Evolutionary conservation across 2,888 invertebrate species (phyloP), one percentile per base, ranked within the genome.

Genomic region (Folsomia manolachei): DNA sequence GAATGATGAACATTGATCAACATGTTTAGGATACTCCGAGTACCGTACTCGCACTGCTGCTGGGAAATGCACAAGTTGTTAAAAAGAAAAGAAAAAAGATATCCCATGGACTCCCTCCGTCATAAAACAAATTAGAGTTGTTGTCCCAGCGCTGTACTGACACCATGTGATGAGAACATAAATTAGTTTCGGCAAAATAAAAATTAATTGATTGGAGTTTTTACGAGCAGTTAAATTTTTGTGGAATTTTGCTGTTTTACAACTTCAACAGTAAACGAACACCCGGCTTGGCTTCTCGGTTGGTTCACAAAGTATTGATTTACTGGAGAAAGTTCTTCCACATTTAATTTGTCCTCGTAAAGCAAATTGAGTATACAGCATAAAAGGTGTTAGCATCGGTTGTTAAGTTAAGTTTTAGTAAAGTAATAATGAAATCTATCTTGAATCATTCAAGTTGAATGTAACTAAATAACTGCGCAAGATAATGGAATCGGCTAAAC

Each of bases 121-220:
- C 56, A n/a, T 56, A 56, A 56, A 56, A 56, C 19, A 56, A 56
- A 56, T 56, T 56, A 56, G 56, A 56, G 56, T 56, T 56, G 21
- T 21, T 14, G 19, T 11, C 51, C 21, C 21, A 19, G 7, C n/a
- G 56, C 4, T 18, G 11, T 7, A 56, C 56, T 7, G 21, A 56
- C 56, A 56, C 56, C 18, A 56, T 39, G 19, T 56, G 56, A 56
- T 18, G 56, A n/a, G 56, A n/a, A 18, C 56, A 56, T 56, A 56
- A 56, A 56, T 56, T 56, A 56, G 56, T 56, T 56, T 56, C 11
- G 18, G 7, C 4, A 4, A n/a, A 56, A 56, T 56, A 56, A 56
- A 56, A 56, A 56, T 56, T 56, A 56, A 56, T 56, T 56, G 56
- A 56, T 56, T 7, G 21, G 19, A 56, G 56, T 56, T 56, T 56